Percentiles rank a stretch among this genome's conserved stretches.
phyloP scores from a whole-genome alignment of 2,797 vertebrate species.

The Alosa sapidissima region DNA sequence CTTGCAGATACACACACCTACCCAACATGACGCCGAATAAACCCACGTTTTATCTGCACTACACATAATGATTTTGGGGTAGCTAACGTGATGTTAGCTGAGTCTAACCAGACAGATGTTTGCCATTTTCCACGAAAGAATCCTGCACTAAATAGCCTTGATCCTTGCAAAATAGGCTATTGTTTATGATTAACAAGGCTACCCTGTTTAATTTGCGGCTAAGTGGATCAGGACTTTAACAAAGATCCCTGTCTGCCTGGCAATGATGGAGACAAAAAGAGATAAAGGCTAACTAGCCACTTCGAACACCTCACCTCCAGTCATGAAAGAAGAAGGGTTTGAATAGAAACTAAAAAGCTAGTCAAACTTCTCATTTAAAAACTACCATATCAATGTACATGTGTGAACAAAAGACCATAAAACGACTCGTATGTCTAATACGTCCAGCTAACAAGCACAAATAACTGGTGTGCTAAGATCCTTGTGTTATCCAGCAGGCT shows the following conservation, averaged over 20 bases:
- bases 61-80: neutral
- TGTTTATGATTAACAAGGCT: neutral
- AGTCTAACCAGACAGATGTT: constrained; percentile 4
- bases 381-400: neutral
- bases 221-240: neutral
- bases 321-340: neutral
- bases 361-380: neutral
- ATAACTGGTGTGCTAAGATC: neutral
- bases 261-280: constrained; percentile 20
- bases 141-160: neutral
- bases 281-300: constrained; percentile 14
- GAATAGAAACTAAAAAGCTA: neutral
- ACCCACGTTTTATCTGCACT: constrained; percentile 22
- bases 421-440: neutral
- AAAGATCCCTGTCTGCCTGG: neutral
- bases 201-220: neutral
- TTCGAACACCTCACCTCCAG: constrained; percentile 7
- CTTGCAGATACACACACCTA: constrained; percentile 27
- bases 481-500: constrained; percentile 8
- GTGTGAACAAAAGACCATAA: neutral
- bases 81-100: constrained; percentile 12
- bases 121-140: neutral
- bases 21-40: constrained; percentile 14
- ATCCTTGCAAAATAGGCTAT: neutral
- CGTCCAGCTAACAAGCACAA: neutral